Base-by-base conservation (phyloP, 2,113 vertebrate genomes). In the Callipepla squamata region DNA sequence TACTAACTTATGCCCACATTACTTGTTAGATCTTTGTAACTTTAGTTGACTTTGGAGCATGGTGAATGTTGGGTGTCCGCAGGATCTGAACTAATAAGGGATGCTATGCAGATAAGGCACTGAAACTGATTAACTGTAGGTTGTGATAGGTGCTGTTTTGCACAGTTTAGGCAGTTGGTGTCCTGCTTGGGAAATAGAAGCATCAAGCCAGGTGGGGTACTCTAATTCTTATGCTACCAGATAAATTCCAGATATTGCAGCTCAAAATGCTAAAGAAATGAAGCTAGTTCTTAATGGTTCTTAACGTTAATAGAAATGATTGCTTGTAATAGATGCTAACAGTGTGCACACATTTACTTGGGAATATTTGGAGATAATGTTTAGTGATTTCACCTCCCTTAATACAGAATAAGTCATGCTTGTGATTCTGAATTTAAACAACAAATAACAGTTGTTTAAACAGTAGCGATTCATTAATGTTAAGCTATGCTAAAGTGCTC, bases 381-480 rank as follows among this genome's bases (percentile, higher is more conserved):
- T 72, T 51, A 63, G 34, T 86, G 28, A 25, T 91, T 90, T 90
- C 5, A 4, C 21, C 11, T 90, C 23, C 8, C 34, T 70, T 38
- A 3, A 10, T 28, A 48, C 5, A 28, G 59, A 74, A 82, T 38
- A 85, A 89, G 28, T 67, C 0, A 3, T 11, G 3, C 45, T 72
- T 92, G 25, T 80, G 53, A 63, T 88, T 85, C 34, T 70, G 63
- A 66, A 50, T 85, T 90, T 51, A 19, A 8, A 26, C 69, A 61
- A 21, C 47, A 75, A 78, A 25, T 36, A 25, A 44, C 67, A 40
- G 53, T 7, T 72, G 23, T 92, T 89, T 34, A 51, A 84, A 19
- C 21, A 17, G 23, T 68, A 53, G 44, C 69, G 57, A 32, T 11
- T 79, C 79, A 5, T 1, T 80, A 51, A 28, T 15, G 7, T 48